A percentile compares a stretch with the other conserved stretches of the same genome.
Conservation (phyloP, 2,888 invertebrate genomes). For the Ptilodon capucinus region DNA sequence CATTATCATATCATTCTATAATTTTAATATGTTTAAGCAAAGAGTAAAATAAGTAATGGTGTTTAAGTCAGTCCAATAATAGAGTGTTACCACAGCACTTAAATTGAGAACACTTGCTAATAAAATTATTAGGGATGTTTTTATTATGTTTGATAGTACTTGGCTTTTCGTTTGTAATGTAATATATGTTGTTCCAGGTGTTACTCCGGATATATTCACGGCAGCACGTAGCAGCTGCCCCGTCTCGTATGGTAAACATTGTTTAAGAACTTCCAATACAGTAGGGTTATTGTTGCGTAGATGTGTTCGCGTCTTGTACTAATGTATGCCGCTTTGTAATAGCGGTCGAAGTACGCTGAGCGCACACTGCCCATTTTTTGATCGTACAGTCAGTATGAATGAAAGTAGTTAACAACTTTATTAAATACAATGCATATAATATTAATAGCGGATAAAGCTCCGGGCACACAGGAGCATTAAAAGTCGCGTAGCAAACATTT, state of each 20-base stretch:
- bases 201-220: not conserved
- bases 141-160: too few relatives aligned
- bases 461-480: too few relatives aligned
- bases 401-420: not conserved
- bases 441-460: too few relatives aligned
- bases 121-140: too few relatives aligned
- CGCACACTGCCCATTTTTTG: not conserved
- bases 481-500: too few relatives aligned
- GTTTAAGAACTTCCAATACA: constrained; percentile 26
- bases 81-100: too few relatives aligned
- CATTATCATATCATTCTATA: too few relatives aligned
- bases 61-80: too few relatives aligned
- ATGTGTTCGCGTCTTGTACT: constrained; percentile 15
- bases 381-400: not conserved
- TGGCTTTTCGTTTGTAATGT: not conserved
- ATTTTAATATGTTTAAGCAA: too few relatives aligned
- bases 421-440: too few relatives aligned
- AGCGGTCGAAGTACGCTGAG: not conserved
- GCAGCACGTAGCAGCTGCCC: not conserved
- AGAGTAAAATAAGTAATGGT: too few relatives aligned
- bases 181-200: constrained; percentile 13
- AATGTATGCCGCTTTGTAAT: constrained; percentile 6
- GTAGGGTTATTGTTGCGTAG: constrained; percentile 18
- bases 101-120: too few relatives aligned
- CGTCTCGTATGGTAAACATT: constrained; percentile 16